These are phyloP conservation scores for Pogonocherus hispidulus DNA, from an alignment of 2,888 invertebrate genomes.

Conservation along the genomic window DNA sequence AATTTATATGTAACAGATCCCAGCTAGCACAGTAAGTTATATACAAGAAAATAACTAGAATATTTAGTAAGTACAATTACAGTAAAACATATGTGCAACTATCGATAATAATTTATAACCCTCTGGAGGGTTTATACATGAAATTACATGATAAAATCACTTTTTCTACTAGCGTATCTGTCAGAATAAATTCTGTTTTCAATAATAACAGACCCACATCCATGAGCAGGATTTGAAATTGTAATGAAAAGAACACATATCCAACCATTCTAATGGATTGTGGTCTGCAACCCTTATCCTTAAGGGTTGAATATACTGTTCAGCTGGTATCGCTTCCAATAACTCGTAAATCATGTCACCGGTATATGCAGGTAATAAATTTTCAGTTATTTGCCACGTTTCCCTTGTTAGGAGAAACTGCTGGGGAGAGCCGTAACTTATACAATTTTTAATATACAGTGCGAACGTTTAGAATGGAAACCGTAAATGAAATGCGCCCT, in stretches of 20 bases:
- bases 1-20: no score
- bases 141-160: neutral
- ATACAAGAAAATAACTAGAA: no score
- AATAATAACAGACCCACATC: slow-evolving; percentile 14
- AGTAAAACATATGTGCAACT: no score
- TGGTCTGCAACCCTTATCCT: slow-evolving; percentile 17
- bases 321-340: slow-evolving; percentile 12
- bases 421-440: slow-evolving; percentile 4
- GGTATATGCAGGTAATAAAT: slow-evolving; percentile 31
- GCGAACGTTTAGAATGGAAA: no score
- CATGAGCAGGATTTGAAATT: slow-evolving; percentile 20
- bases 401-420: slow-evolving; percentile 13
- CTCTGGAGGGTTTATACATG: no score
- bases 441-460: neutral
- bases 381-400: slow-evolving; percentile 25
- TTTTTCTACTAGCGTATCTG: neutral
- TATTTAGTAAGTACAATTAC: no score
- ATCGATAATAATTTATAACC: no score
- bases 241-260: slow-evolving; percentile 28
- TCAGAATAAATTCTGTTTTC: slow-evolving; percentile 9
- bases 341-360: slow-evolving; percentile 29
- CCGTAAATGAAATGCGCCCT: no score
- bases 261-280: slow-evolving; percentile 23
- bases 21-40: no score
- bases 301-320: slow-evolving; percentile 19